A percentile compares a stretch with the other conserved stretches of the same genome.
Conservation (phyloP, 2,797 vertebrate species). For the Crocodylus rhombifer region DNA sequence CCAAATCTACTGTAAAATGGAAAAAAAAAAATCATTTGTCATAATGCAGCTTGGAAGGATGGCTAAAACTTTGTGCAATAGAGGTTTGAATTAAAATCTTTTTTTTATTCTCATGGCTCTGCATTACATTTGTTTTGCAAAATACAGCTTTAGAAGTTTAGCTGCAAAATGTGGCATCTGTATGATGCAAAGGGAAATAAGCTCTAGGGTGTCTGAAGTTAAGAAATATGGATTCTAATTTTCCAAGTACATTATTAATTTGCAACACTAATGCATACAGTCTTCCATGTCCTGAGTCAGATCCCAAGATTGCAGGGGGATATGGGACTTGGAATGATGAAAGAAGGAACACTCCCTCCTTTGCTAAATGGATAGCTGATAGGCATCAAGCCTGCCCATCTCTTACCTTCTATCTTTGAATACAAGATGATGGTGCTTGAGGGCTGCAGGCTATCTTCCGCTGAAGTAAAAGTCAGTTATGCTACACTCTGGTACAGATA, state of each 20-base stretch:
- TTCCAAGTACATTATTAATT: background rate
- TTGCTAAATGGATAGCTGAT: too few relatives aligned
- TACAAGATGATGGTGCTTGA: background rate
- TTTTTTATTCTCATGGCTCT: background rate
- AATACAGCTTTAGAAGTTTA: background rate
- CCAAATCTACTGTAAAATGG: background rate
- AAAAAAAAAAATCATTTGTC: background rate
- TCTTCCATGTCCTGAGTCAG: background rate
- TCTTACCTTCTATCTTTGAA: background rate
- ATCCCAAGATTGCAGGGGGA: background rate
- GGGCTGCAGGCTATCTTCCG: background rate
- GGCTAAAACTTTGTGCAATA: background rate
- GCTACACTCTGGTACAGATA: background rate
- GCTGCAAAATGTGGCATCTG: background rate
- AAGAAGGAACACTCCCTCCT: too few relatives aligned
- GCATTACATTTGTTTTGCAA: background rate
- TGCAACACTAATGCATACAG: background rate
- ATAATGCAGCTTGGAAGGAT: background rate
- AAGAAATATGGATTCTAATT: background rate
- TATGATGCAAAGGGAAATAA: background rate
- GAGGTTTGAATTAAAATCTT: background rate
- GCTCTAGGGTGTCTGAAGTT: background rate
- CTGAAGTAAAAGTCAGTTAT: background rate
- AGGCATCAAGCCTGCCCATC: background rate
- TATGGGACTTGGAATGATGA: too few relatives aligned